These are phyloP conservation scores for Acanthacorydalis orientalis DNA, from an alignment of 2,888 invertebrate genomes.

Conservation along the genomic window DNA sequence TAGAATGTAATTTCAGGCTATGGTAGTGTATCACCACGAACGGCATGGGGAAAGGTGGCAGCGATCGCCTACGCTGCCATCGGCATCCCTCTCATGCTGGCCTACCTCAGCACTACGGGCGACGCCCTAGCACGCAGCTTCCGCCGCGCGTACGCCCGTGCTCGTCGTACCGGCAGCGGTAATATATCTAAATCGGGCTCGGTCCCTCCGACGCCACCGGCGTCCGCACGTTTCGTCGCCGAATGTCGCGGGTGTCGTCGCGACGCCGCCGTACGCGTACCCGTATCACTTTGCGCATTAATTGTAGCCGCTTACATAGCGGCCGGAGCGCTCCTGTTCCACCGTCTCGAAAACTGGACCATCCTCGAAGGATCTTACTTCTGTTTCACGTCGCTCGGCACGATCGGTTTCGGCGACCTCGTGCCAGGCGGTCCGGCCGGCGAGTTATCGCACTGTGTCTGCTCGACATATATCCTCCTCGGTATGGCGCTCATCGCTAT, in stretches of 20 bases:
- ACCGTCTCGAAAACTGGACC: slow-evolving; percentile 81
- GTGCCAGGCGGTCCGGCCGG: slow-evolving; percentile 44
- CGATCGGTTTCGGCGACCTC: slow-evolving; percentile 70
- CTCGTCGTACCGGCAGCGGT: slow-evolving; percentile 26
- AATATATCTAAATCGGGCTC: slow-evolving; percentile 8
- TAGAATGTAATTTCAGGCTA: slow-evolving; percentile 42
- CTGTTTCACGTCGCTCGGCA: slow-evolving; percentile 62
- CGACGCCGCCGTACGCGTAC: slow-evolving; percentile 54
- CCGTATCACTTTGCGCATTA: slow-evolving; percentile 69
- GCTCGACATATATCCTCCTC: slow-evolving; percentile 64
- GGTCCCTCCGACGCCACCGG: slow-evolving; percentile 6
- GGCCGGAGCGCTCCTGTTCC: slow-evolving; percentile 79
- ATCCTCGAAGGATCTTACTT: slow-evolving; percentile 74
- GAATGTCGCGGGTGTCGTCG: slow-evolving; percentile 16
- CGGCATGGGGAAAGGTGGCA: slow-evolving; percentile 61
- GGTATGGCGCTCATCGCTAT: slow-evolving; percentile 76
- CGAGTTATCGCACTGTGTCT: slow-evolving; percentile 57
- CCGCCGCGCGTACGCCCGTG: slow-evolving; percentile 48
- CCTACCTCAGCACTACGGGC: slow-evolving; percentile 77
- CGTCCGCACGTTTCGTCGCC: slow-evolving; percentile 10
- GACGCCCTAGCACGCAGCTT: slow-evolving; percentile 68
- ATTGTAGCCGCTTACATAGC: slow-evolving; percentile 77
- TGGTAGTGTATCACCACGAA: slow-evolving; percentile 67
- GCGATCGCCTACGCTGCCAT: slow-evolving; percentile 73
- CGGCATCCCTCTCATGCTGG: slow-evolving; percentile 75